Evolutionary conservation across 2,113 vertebrate genomes (phyloP), one percentile per base, ranked within the genome.

Genomic region (Cyanoderma ruficeps): DNA sequence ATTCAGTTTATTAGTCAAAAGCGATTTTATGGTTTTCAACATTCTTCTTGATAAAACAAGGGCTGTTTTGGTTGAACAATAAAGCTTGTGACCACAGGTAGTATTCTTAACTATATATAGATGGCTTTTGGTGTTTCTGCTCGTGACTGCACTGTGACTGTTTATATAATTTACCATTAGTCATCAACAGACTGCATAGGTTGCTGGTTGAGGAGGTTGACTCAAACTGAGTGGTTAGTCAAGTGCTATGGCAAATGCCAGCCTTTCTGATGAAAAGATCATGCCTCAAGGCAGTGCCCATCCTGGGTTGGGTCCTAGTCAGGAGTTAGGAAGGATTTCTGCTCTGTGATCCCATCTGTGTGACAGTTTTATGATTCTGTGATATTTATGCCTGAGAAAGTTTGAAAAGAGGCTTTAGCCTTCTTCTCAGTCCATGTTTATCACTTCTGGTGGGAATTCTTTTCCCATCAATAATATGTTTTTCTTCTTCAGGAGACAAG

Each of bases 131-230:
- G 65, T 93, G 46, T 85, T 94, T 75, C 63, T 85, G 90, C 81
- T 83, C 25, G 1, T 97, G 89, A 95, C 91, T 91, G 42, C 30
- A 42, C 63, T 85, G 84, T 93, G 61, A 61, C 91, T 96, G 74
- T 89, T 96, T 83, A 21, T 89, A 33, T 81, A 52, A 78, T 93
- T 87, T 95, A 39, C 87, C 35, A 35, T 94, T 87, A 87, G 53
- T 93, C 74, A 87, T 79, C 81, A 76, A 16, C 33, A 60, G 49
- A 22, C 50, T 83, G 78, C 63, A 82, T 15, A 65, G 89, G 49
- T 49, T 70, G 65, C 74, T 75, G 35, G 33, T 72, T 56, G 85
- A 89, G 81, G 61, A 57, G 70, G 20, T 85, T 89, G 70, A 81
- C 61, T 89, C 84, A 92, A 92, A 60, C 49, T 47, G 74, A 83